Conservation (phyloP, 1,140 invertebrate species). For the Psilanteris sp. region DNA sequence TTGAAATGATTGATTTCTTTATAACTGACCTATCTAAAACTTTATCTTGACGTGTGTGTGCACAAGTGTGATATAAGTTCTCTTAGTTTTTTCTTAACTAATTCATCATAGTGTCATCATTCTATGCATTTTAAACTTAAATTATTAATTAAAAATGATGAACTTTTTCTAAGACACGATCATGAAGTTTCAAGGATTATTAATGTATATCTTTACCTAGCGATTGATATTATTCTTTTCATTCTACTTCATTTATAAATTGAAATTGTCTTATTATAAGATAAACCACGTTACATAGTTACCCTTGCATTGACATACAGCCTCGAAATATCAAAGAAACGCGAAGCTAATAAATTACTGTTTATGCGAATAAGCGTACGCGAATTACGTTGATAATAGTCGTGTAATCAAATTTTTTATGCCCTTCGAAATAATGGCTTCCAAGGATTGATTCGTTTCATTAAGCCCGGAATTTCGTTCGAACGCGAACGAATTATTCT, state of each 20-base stretch:
- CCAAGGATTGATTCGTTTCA: too few relatives aligned
- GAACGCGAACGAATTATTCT: too few relatives aligned
- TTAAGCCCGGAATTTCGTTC: too few relatives aligned
- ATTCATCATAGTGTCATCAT: slow-evolving; percentile 20
- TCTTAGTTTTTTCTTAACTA: slow-evolving; percentile 14
- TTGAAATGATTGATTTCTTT: slow-evolving; percentile 48
- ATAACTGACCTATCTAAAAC: slow-evolving; percentile 48
- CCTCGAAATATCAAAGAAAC: slow-evolving; percentile 3
- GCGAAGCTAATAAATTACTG: slow-evolving; percentile 4
- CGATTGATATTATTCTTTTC: slow-evolving; percentile 14
- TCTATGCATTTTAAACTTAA: slow-evolving; percentile 19
- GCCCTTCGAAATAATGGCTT: too few relatives aligned
- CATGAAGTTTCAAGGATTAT: slow-evolving; percentile 22
- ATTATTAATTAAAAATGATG: slow-evolving; percentile 10
- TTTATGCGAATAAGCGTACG: not conserved
- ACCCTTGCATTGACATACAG: slow-evolving; percentile 11
- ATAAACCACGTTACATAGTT: slow-evolving; percentile 24
- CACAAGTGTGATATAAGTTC: slow-evolving; percentile 20
- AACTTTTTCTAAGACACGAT: slow-evolving; percentile 7
- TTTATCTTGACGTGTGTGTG: slow-evolving; percentile 14
- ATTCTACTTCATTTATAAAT: slow-evolving; percentile 17
- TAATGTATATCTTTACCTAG: slow-evolving; percentile 1
- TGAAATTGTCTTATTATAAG: slow-evolving; percentile 13
- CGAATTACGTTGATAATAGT: not conserved
- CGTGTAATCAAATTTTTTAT: too few relatives aligned